Base-by-base conservation (phyloP, 2,888 invertebrate genomes). In the Melanotus villosus region DNA sequence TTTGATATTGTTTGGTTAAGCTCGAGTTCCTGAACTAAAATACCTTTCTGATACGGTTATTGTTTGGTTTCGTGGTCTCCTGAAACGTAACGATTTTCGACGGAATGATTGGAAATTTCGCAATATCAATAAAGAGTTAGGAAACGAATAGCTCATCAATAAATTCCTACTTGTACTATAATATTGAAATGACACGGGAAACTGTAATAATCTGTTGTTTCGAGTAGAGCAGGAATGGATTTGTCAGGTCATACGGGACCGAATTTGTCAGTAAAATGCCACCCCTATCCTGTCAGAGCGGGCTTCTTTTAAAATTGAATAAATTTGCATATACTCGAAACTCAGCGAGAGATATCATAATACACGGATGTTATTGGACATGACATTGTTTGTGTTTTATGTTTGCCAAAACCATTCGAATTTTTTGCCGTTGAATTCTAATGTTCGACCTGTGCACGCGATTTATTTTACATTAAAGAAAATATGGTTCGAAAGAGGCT, bases 231-330 rank as follows among this genome's bases (percentile, higher is more conserved):
- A 65, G 34, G 57, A 65, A 65, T 65, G 65, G 56, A 57, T 57
- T 47, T 65, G 65, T 57, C 65, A 65, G 65, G 65, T 65, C 57
- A 65, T 57, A 57, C 65, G 45, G 54, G 56, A 57, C 56, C 21
- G 45, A 65, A 65, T 65, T 65, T 65, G 65, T 65, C 56, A 47
- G 56, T 32, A 57, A 41, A 32, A 12, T 21, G 57, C 56, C 65
- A 57, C 65, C 65, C 65, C 57, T 62, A 65, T 56, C 45, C 65
- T 65, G 65, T 57, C 65, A 57, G 34, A 56, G 54, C 43, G 54
- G 21, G 23, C 38, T 65, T 58, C 65, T 57, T 70, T 70, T 66
- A 62, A 70, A 70, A 70, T 70, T 70, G 62, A 70, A 70, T 70
- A 70, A 59, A 70, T 70, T 70, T 70, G 70, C 65, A 70, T 70